Base-by-base conservation (phyloP, 53 echinoderm and acorn worm genomes). In the Pentamera pediparva region DNA sequence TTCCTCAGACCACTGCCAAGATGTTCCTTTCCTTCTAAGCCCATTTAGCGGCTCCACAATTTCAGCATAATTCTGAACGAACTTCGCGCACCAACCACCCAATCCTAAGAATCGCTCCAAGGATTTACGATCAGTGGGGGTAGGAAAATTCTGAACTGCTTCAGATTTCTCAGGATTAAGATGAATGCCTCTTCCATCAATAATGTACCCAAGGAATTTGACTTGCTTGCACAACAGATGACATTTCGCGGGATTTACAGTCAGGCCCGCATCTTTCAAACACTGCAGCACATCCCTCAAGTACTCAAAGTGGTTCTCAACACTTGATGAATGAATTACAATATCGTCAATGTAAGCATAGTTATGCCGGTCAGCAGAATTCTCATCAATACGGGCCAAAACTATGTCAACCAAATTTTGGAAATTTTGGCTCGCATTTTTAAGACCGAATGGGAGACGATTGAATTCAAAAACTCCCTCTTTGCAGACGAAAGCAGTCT, bases 161-260 rank as follows among this genome's bases (percentile, higher is more conserved):
- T 36, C 56, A 56, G 37, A 56, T 35, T 75, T 75, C 2, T 36
- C 28, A 37, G 75, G 75, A 75, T 56, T 39, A 19, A 39, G 27
- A 22, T 19, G 25, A 9, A 76, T 4, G 10, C 75, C 75, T 12
- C 50, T 15, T 1, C 17, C 51, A 70, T 50, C 51, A 47, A 70
- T 32, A 18, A 82, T 65, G 8, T 82, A 63, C 17, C 76, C 76
- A 32, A 76, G 56, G 37, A 35, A 79, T 60, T 75, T 73, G 12
- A 81, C 48, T 20, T 72, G 51, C 0, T 11, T 27, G 15, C 27
- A 31, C 3, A 61, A 49, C 56, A 82, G 69, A 5, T 54, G 70
- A 48, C 82, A 87, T 30, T 81, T 86, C 9, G 43, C 59, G 11
- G 49, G 29, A 40, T 86, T 80, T 10, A 82, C 65, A 39, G 69